These are phyloP conservation scores for Scolopax bukidnonensis DNA, from an alignment of 2,797 vertebrate genomes.

Conservation along the genomic window DNA sequence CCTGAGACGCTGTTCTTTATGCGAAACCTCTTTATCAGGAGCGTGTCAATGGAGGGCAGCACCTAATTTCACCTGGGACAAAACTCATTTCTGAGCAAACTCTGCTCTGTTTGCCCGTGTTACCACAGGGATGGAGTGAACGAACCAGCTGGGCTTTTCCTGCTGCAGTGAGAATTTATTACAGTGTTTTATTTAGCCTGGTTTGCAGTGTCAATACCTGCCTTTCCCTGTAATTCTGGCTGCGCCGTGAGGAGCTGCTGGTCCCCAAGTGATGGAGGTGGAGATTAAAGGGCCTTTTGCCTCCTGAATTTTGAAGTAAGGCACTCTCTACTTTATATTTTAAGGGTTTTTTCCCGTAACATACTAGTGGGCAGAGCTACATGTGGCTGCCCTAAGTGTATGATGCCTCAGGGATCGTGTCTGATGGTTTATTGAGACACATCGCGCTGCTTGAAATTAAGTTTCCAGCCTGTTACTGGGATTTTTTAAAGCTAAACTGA, in stretches of 20 bases:
- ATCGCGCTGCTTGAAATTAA: background rate
- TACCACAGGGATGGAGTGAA: background rate
- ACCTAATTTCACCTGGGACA: background rate
- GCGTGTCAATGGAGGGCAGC: background rate
- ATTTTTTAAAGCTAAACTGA: background rate
- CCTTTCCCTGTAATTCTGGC: background rate
- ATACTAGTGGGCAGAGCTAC: background rate
- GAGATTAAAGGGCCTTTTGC: background rate
- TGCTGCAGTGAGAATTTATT: background rate
- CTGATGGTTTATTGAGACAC: background rate
- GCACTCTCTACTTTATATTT: background rate
- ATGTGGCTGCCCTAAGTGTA: accelerated
- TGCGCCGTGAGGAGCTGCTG: background rate
- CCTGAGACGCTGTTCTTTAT: background rate
- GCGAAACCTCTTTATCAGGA: background rate
- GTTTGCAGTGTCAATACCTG: background rate
- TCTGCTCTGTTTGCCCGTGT: background rate
- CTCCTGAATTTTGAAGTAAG: background rate
- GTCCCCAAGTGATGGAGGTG: accelerated
- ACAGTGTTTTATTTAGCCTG: background rate
- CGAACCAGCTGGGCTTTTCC: background rate
- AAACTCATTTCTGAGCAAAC: background rate
- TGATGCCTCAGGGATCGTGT: accelerated
- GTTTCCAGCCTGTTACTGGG: background rate
- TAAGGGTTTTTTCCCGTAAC: background rate